phyloP scores from a whole-genome alignment of 2,797 vertebrate species.

The Nannoperca australis region DNA sequence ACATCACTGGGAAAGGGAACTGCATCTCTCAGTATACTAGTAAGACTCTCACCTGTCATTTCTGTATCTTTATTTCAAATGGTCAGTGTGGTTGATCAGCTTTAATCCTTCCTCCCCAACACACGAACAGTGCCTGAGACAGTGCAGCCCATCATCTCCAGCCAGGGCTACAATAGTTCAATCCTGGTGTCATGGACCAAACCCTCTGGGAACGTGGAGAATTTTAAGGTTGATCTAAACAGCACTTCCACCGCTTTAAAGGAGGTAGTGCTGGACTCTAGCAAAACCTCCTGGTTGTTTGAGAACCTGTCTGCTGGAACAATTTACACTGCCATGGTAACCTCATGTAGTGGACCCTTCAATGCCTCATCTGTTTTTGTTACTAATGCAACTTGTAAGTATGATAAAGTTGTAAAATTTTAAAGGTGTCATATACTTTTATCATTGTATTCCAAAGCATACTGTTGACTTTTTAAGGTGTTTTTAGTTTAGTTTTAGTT shows the following conservation, averaged over 20 bases:
- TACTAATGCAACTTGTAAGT: conserved; percentile 83
- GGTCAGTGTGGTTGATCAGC: not conserved
- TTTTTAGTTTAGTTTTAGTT: not conserved
- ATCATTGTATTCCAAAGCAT: not conserved
- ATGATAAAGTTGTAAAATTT: not conserved
- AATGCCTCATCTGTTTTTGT: conserved; percentile 51
- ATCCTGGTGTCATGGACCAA: conserved; percentile 68
- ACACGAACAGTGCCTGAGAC: conserved; percentile 67
- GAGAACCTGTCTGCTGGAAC: conserved; percentile 65
- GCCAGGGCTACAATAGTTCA: conserved; percentile 64
- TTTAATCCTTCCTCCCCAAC: conserved; percentile 5
- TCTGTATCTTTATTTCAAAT: not conserved
- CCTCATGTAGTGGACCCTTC: conserved; percentile 66
- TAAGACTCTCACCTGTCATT: conserved; percentile 46
- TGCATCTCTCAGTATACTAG: conserved; percentile 72
- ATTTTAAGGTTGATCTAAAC: conserved; percentile 51
- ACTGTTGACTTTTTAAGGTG: not conserved
- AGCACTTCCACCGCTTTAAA: fast-evolving
- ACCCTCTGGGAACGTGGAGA: conserved; percentile 64
- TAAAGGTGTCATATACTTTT: not conserved
- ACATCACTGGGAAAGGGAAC: conserved; percentile 32
- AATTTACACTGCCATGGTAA: conserved; percentile 59
- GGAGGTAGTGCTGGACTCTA: fast-evolving
- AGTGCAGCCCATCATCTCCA: conserved; percentile 53
- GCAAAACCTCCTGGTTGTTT: conserved; percentile 14